Conservation (phyloP, 1,140 invertebrate species). For the Hyposmocoma kahamanoa region DNA sequence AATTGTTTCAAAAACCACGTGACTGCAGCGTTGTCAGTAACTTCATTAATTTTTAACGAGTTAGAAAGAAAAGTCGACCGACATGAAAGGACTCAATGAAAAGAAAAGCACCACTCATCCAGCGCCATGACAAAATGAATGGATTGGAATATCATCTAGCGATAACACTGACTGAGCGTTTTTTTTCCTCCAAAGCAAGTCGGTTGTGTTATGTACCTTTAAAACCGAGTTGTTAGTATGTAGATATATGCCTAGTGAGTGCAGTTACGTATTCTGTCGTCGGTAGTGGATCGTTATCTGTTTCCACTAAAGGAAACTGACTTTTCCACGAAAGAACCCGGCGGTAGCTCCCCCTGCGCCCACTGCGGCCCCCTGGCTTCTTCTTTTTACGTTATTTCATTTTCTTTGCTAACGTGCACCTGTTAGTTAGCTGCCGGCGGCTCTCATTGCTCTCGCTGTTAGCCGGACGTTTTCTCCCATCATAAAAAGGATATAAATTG, state of each 20-base stretch:
- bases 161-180: constrained; percentile 27
- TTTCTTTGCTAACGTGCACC: constrained; percentile 67
- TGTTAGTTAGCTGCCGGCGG: constrained; percentile 62
- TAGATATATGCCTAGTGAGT: constrained; percentile 63
- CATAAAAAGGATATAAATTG: constrained; percentile 19
- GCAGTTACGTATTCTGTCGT: constrained; percentile 71
- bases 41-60: neutral
- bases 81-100: neutral
- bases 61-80: neutral
- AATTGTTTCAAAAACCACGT: too few relatives aligned
- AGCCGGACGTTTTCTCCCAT: constrained; percentile 28
- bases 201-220: constrained; percentile 56
- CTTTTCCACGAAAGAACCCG: constrained; percentile 67
- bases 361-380: constrained; percentile 39
- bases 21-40: too few relatives aligned
- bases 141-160: constrained; percentile 16
- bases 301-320: constrained; percentile 72
- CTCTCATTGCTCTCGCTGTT: constrained; percentile 45
- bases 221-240: constrained; percentile 52
- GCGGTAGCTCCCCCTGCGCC: constrained; percentile 40
- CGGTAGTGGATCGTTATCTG: constrained; percentile 71
- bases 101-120: neutral
- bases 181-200: constrained; percentile 34
- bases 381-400: constrained; percentile 70
- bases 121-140: constrained; percentile 10